These are phyloP conservation scores for Vidua chalybeata DNA, from an alignment of 2,113 vertebrate genomes.

Conservation along the genomic window DNA sequence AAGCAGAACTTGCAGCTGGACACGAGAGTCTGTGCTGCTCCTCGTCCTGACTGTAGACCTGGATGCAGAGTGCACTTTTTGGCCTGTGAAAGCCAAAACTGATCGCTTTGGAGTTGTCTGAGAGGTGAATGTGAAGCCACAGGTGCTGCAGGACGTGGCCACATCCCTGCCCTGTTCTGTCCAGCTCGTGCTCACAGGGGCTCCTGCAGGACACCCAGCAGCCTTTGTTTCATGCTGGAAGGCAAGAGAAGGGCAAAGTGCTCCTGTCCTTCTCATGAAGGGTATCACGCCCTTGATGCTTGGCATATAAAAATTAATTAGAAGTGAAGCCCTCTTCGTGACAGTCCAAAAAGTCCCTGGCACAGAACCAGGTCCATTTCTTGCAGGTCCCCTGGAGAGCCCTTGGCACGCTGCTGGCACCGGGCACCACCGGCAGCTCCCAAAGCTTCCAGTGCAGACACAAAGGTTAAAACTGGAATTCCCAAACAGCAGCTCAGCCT, in stretches of 20 bases:
- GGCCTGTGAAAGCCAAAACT: not conserved
- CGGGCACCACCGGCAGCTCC: not conserved
- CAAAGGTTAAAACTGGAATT: not conserved
- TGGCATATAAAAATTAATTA: constrained; percentile 19
- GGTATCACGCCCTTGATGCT: not conserved
- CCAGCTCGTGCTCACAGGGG: not conserved
- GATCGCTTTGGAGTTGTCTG: not conserved
- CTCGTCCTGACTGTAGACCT: rapidly evolving
- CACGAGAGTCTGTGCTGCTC: rapidly evolving
- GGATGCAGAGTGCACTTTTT: not conserved
- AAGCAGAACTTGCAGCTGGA: not conserved
- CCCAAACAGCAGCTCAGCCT: not conserved
- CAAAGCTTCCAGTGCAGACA: not conserved
- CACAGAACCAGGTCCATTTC: not conserved
- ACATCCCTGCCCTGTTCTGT: not conserved
- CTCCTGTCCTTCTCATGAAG: not conserved
- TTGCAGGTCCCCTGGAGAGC: not conserved
- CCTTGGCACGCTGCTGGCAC: not conserved
- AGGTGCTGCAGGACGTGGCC: not conserved
- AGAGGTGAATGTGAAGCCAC: not conserved
- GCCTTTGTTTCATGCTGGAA: not conserved
- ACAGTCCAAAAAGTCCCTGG: not conserved
- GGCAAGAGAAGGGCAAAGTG: not conserved
- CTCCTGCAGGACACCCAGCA: not conserved
- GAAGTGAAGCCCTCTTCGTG: not conserved